Base-by-base conservation (phyloP, 1,140 invertebrate genomes). In the Spodoptera litura region DNA sequence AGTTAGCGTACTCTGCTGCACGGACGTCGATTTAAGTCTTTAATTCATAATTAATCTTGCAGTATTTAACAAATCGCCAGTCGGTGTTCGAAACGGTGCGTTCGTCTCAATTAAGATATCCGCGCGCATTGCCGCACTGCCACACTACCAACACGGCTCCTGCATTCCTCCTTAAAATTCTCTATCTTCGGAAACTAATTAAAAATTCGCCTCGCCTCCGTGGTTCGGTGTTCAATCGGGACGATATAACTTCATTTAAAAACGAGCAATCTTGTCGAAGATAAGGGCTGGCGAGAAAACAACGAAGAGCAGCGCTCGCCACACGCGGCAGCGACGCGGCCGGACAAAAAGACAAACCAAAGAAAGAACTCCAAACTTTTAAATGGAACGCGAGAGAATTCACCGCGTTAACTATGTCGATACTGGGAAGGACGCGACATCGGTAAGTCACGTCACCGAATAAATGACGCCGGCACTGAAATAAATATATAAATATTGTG, bases 181-280 rank as follows among this genome's bases (percentile, higher is more conserved):
- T 87, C 88, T 91, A 94, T 93, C 91, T 93, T 93, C 91, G 92
- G 91, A 91, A 93, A 94, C 92, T 94, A 94, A 93, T 94, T 94
- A 94, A 93, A 94, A 94, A 94, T 94, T 93, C 92, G 92, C 91
- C 87, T 91, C 93, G 92, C 90, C 92, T 90, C 85, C 88, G 84
- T 89, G 80, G 87, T 82, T 85, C 84, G 88, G 85, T 92, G 90
- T 92, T 91, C 89, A 93, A 94, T 91, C 91, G 91, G 84, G 89
- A 87, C 90, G 90, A 93, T 94, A 94, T 94, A 94, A 94, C 93
- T 94, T 94, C 91, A 94, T 94, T 93, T 93, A 93, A 93, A 93
- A 93, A 93, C 89, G 92, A 91, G 89, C 89, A 93, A 94, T 93
- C 93, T 93, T 92, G 93, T 94, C 88, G 82, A 83, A 93, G 93